Conservation (phyloP, 2,113 vertebrate genomes). For the Brachypodius melanocephalos region DNA sequence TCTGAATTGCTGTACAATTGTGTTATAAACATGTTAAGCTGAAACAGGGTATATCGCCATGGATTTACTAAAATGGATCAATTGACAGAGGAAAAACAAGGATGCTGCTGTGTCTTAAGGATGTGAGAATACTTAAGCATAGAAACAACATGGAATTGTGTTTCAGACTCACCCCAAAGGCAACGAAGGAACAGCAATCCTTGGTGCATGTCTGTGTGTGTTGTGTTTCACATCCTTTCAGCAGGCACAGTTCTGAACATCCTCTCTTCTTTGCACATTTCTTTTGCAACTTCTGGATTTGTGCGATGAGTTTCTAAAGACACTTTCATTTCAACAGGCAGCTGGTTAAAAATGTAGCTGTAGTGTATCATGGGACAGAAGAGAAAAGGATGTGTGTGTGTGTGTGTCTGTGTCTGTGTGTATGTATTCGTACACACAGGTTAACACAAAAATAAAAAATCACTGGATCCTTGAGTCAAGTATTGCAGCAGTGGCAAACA, state of each 20-base stretch:
- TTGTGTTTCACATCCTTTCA: background rate
- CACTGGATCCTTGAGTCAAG: background rate
- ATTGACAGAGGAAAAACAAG: background rate
- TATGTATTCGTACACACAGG: background rate
- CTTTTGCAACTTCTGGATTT: background rate
- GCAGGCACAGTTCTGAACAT: background rate
- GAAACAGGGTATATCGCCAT: background rate
- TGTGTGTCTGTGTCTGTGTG: too few species aligned
- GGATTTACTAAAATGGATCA: background rate
- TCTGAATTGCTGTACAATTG: background rate
- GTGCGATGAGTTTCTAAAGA: background rate
- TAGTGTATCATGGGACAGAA: background rate
- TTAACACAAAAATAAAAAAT: background rate
- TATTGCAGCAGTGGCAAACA: background rate
- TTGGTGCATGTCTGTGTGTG: fast-evolving
- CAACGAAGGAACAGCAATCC: background rate
- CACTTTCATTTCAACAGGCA: background rate
- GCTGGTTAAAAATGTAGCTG: background rate
- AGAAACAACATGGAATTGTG: background rate
- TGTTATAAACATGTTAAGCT: background rate
- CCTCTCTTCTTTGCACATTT: background rate
- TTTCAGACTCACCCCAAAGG: background rate
- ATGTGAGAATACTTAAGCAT: background rate
- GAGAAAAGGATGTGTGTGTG: background rate
- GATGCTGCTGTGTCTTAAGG: background rate